phyloP scores from a whole-genome alignment of 2,888 invertebrate species.

The Prostheceraeus crozeri region DNA sequence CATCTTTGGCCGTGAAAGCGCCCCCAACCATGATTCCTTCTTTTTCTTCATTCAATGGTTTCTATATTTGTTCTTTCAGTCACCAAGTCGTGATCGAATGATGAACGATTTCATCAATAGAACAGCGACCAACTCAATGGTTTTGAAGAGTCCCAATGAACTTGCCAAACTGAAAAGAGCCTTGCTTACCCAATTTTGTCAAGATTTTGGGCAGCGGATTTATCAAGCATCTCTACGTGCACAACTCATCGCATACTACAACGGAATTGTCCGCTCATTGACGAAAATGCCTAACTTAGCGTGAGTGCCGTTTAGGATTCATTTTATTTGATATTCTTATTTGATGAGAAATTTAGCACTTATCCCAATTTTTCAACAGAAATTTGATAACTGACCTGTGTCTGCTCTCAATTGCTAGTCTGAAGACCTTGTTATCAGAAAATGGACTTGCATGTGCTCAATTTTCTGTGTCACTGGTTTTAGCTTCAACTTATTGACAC shows the following conservation, averaged over 20 bases:
- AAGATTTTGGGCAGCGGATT: constrained; percentile 47
- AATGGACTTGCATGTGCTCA: no score
- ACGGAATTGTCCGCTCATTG: constrained; percentile 49
- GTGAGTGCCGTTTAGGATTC: constrained; percentile 41
- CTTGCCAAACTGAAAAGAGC: constrained; percentile 52
- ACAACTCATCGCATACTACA: constrained; percentile 53
- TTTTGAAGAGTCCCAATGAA: constrained; percentile 50
- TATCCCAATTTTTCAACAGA: no score
- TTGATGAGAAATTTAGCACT: no score
- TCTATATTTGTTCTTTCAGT: constrained; percentile 42
- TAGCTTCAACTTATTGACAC: no score
- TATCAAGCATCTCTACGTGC: constrained; percentile 51
- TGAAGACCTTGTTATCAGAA: no score
- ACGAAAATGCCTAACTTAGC: constrained; percentile 53
- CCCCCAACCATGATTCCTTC: no score
- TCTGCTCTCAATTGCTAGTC: no score
- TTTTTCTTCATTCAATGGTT: constrained; percentile 25
- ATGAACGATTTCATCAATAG: constrained; percentile 52
- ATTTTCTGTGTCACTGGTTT: no score
- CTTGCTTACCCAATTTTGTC: constrained; percentile 49
- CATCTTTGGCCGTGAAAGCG: no score
- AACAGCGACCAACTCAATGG: constrained; percentile 47
- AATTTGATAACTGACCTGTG: no score
- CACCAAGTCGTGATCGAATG: constrained; percentile 52
- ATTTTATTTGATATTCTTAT: background rate